These are phyloP conservation scores for Atta texana DNA, from an alignment of 1,140 invertebrate genomes.

Conservation along the genomic window DNA sequence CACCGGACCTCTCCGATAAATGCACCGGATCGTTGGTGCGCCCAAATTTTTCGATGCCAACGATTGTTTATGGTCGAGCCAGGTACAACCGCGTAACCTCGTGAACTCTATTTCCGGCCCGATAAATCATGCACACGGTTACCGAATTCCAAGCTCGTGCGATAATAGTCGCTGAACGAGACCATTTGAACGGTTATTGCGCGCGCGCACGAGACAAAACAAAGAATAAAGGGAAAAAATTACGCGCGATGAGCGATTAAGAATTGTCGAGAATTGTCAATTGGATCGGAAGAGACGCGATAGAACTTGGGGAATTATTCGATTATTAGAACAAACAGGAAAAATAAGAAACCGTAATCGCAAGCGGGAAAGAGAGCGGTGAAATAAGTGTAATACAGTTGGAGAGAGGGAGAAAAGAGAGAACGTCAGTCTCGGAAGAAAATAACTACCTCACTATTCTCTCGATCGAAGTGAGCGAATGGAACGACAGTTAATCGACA, in stretches of 20 bases:
- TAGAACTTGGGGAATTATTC: slow-evolving; percentile 8
- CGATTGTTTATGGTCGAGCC: slow-evolving; percentile 52
- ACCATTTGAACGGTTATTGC: slow-evolving; percentile 40
- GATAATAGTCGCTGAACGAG: slow-evolving; percentile 60
- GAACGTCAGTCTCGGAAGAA: background rate
- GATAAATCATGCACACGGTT: slow-evolving; percentile 59
- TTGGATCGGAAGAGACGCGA: slow-evolving; percentile 30
- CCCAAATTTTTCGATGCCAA: slow-evolving; percentile 51
- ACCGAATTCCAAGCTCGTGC: slow-evolving; percentile 50
- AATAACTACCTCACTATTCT: slow-evolving; percentile 51
- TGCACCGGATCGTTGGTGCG: slow-evolving; percentile 37
- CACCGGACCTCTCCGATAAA: slow-evolving; percentile 55
- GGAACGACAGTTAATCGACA: slow-evolving; percentile 73
- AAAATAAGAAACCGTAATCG: slow-evolving; percentile 29
- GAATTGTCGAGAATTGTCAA: slow-evolving; percentile 26
- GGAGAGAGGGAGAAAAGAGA: background rate
- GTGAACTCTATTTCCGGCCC: slow-evolving; percentile 61
- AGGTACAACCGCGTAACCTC: slow-evolving; percentile 56
- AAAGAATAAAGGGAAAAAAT: background rate
- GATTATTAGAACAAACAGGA: slow-evolving; percentile 34
- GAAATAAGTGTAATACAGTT: slow-evolving; percentile 35
- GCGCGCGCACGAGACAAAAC: background rate
- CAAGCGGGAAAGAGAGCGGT: background rate
- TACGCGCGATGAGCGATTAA: background rate
- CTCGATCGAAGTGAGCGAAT: slow-evolving; percentile 56